A percentile compares a stretch with the other conserved stretches of the same genome.
phyloP scores from a whole-genome alignment of 2,113 vertebrate genomes.

The Toxostoma redivivum region DNA sequence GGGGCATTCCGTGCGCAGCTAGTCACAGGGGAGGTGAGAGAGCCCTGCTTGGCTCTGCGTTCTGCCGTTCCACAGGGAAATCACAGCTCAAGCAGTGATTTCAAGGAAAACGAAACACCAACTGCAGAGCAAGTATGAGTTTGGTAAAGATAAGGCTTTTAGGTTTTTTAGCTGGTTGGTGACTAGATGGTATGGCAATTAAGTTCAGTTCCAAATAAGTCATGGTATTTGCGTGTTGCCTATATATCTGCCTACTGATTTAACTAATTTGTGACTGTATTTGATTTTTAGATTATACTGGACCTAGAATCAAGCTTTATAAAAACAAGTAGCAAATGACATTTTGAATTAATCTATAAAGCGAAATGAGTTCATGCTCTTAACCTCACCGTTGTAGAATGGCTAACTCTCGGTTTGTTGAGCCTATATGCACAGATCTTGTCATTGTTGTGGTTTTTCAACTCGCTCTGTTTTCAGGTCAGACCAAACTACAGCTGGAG shows the following conservation, averaged over 20 bases:
- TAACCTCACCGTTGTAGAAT: neutral
- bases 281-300: neutral
- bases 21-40: accelerated
- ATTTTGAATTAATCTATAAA: neutral
- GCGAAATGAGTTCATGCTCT: accelerated
- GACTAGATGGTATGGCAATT: neutral
- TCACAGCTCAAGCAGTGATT: neutral
- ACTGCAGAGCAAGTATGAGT: neutral
- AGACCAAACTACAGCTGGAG: neutral
- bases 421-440: accelerated
- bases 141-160: neutral
- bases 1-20: neutral
- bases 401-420: neutral
- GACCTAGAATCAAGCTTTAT: neutral
- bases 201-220: neutral
- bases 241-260: no score
- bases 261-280: neutral
- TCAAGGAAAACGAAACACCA: neutral
- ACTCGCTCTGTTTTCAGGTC: neutral
- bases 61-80: neutral
- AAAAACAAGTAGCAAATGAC: accelerated
- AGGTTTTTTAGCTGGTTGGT: neutral
- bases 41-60: neutral
- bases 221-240: neutral
- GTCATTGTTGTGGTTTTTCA: neutral